These are phyloP conservation scores for Cryptus viduatorius DNA, from an alignment of 2,888 invertebrate genomes.

Conservation along the genomic window DNA sequence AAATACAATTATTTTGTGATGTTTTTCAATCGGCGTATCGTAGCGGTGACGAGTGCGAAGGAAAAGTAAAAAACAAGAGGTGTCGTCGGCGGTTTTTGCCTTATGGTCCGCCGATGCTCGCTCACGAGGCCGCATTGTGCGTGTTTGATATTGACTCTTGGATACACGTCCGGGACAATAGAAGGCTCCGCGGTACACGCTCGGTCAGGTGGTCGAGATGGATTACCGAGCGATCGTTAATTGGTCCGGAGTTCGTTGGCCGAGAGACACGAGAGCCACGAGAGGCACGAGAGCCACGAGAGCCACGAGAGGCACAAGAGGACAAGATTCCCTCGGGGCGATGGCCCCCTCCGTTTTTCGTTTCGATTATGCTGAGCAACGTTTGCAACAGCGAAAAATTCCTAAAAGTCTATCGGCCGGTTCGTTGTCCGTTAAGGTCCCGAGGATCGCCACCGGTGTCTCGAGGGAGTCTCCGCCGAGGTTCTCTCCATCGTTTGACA, in stretches of 20 bases:
- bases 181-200: conserved; percentile 18
- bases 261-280: conserved; percentile 5
- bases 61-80: background rate
- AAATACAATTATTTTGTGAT: too few species aligned
- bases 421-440: conserved; percentile 8
- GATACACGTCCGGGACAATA: conserved; percentile 27
- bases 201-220: conserved; percentile 45
- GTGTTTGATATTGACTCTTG: conserved; percentile 47
- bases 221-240: conserved; percentile 38
- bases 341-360: background rate
- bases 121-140: conserved; percentile 15
- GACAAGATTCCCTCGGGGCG: background rate
- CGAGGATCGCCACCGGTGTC: background rate
- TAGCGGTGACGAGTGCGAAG: background rate
- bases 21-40: background rate
- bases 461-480: conserved; percentile 3
- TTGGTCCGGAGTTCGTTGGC: conserved; percentile 42
- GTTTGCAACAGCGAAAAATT: background rate
- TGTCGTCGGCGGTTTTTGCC: conserved; percentile 39
- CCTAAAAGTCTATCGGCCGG: background rate
- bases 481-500: conserved; percentile 55
- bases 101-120: conserved; percentile 37
- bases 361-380: background rate
- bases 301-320: background rate
- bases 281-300: background rate